Evolutionary conservation across 2,888 invertebrate genomes (phyloP).

Genomic region (Gymnosoma rotundatum): DNA sequence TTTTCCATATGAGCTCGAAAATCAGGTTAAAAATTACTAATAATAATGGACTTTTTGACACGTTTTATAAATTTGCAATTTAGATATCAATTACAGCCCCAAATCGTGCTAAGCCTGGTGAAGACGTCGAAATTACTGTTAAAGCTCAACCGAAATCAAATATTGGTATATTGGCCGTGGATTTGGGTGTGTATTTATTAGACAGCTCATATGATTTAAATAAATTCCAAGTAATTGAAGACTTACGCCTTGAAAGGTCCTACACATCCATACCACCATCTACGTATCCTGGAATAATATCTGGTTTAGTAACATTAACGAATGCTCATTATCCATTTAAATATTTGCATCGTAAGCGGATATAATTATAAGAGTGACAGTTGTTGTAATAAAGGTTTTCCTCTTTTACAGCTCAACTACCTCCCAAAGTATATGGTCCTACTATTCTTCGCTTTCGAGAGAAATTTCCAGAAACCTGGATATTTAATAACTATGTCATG

Average conservation of each 20-base stretch:
- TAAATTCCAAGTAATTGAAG: neutral
- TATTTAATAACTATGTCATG: conserved; percentile 83
- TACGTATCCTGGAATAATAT: conserved; percentile 71
- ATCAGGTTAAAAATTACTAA: conserved; percentile 24
- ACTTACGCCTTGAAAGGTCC: neutral
- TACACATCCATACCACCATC: neutral
- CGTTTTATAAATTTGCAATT: neutral
- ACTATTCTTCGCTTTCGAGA: conserved; percentile 11
- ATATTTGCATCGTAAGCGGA: conserved; percentile 72
- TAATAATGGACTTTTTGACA: neutral
- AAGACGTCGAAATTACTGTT: conserved; percentile 88
- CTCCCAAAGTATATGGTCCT: rapidly evolving
- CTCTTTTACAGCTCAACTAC: neutral
- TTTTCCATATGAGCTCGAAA: conserved; percentile 46
- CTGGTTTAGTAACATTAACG: conserved; percentile 78
- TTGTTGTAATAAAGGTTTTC: neutral
- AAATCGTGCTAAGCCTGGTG: conserved; percentile 87
- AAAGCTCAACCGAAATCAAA: conserved; percentile 91
- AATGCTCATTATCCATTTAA: conserved; percentile 77
- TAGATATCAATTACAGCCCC: conserved; percentile 86
- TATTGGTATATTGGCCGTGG: conserved; percentile 85
- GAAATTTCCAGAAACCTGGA: conserved; percentile 87
- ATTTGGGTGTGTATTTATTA: conserved; percentile 53
- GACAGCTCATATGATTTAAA: conserved; percentile 72
- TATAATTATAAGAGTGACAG: neutral